Conservation (phyloP, 92 coral and sea anemone species). For the Porites rus region DNA sequence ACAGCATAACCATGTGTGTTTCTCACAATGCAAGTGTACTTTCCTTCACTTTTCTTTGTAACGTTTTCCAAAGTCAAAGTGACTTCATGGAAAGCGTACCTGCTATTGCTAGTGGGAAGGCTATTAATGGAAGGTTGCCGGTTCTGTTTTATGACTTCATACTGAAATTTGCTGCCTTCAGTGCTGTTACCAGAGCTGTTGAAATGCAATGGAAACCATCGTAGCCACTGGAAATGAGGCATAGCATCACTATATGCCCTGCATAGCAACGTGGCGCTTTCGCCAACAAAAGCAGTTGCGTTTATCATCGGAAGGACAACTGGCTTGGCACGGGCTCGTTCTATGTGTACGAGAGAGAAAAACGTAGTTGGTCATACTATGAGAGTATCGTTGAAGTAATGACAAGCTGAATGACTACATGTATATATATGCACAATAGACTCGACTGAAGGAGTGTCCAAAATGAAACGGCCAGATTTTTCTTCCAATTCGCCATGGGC, state of each 20-base stretch:
- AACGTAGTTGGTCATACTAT: no score
- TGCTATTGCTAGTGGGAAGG: not conserved
- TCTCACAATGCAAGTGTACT: constrained; percentile 89
- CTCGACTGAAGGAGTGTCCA: no score
- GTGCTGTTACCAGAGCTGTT: constrained; percentile 53
- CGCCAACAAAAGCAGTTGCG: constrained; percentile 73
- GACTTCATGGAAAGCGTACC: constrained; percentile 70
- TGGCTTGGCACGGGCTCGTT: constrained; percentile 85
- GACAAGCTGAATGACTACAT: no score
- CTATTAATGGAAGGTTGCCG: not conserved
- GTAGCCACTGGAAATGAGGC: constrained; percentile 95
- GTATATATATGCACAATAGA: no score
- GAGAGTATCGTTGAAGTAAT: no score
- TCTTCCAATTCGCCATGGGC: no score
- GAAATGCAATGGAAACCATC: constrained; percentile 41
- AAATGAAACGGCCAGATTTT: no score
- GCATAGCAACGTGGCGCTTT: constrained; percentile 79
- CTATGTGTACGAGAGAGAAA: constrained; percentile 28
- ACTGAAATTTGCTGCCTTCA: constrained; percentile 3
- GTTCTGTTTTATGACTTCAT: constrained; percentile 69
- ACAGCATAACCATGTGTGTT: constrained; percentile 80
- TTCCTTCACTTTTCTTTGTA: constrained; percentile 68
- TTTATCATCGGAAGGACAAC: constrained; percentile 69
- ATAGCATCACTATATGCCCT: constrained; percentile 80
- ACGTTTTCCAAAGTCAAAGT: constrained; percentile 79